Conservation (phyloP, 23 tunicate genomes). For the Styela plicata region DNA sequence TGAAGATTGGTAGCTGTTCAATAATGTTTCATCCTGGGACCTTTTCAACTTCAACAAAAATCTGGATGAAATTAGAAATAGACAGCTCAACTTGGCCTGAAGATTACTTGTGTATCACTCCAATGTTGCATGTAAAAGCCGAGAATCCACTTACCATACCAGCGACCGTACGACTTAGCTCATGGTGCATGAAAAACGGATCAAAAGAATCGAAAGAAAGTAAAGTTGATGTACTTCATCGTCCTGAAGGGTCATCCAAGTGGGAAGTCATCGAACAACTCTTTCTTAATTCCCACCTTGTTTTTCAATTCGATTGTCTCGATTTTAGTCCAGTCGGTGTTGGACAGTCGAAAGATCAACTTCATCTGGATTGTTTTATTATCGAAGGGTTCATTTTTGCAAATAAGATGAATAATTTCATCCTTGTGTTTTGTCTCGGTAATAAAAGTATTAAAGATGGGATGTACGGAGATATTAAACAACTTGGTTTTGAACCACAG, state of each 20-base stretch:
- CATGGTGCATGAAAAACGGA: background rate
- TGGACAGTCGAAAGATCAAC: background rate
- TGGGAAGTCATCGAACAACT: background rate
- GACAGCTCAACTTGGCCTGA: background rate
- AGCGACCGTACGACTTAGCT: background rate
- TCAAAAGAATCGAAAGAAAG: background rate
- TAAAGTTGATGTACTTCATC: background rate
- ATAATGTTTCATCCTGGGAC: background rate
- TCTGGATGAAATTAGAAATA: background rate
- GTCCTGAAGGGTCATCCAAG: background rate
- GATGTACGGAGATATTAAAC: background rate
- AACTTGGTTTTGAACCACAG: too few species aligned
- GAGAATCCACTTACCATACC: background rate
- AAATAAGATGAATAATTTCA: too few species aligned
- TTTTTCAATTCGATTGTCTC: background rate
- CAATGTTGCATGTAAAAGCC: background rate
- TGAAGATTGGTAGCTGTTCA: background rate
- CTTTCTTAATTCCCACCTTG: background rate
- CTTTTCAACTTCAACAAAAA: background rate
- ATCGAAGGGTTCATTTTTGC: background rate
- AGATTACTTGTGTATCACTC: background rate
- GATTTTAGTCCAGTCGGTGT: background rate
- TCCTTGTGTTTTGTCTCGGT: background rate
- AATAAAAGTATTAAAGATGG: background rate
- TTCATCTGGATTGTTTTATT: background rate